Evolutionary conservation across 2,888 invertebrate genomes (phyloP).

Genomic region (Acleris emargana): DNA sequence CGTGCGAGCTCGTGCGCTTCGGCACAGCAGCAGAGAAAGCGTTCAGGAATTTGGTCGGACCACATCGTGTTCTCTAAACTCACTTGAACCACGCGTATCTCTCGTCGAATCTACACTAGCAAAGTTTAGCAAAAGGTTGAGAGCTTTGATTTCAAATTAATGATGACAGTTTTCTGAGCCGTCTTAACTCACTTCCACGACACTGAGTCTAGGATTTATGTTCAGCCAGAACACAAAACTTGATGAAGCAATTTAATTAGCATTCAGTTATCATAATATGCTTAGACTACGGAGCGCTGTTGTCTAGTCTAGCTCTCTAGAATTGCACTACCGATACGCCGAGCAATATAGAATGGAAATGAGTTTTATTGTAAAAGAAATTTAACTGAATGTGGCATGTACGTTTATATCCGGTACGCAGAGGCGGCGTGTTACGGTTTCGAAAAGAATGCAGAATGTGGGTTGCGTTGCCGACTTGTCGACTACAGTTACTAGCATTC

Average conservation of each 20-base stretch:
- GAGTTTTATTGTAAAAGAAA: slow-evolving; percentile 66
- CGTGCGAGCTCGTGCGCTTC: slow-evolving; percentile 40
- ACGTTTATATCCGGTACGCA: slow-evolving; percentile 77
- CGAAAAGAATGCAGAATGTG: slow-evolving; percentile 83
- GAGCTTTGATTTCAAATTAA: neutral
- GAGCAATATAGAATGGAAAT: slow-evolving; percentile 59
- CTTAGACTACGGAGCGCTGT: slow-evolving; percentile 55
- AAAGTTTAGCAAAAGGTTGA: neutral
- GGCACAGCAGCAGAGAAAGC: slow-evolving; percentile 73
- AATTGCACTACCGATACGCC: slow-evolving; percentile 69
- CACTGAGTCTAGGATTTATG: neutral
- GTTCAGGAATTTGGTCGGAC: slow-evolving; percentile 78
- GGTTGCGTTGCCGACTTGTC: slow-evolving; percentile 78
- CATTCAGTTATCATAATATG: slow-evolving; percentile 25
- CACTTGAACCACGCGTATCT: slow-evolving; percentile 12
- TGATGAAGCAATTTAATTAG: slow-evolving; percentile 7
- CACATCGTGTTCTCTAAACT: slow-evolving; percentile 39
- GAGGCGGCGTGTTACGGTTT: slow-evolving; percentile 82
- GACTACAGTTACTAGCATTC: slow-evolving; percentile 78
- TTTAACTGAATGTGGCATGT: slow-evolving; percentile 73
- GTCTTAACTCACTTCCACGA: neutral
- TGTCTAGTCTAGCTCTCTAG: slow-evolving; percentile 76
- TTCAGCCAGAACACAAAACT: neutral
- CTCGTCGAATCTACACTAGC: neutral
- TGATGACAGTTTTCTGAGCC: neutral